Evolutionary conservation across 1,140 invertebrate genomes (phyloP), one percentile per base, ranked within the genome.

Genomic region (Chlorops oryzae): DNA sequence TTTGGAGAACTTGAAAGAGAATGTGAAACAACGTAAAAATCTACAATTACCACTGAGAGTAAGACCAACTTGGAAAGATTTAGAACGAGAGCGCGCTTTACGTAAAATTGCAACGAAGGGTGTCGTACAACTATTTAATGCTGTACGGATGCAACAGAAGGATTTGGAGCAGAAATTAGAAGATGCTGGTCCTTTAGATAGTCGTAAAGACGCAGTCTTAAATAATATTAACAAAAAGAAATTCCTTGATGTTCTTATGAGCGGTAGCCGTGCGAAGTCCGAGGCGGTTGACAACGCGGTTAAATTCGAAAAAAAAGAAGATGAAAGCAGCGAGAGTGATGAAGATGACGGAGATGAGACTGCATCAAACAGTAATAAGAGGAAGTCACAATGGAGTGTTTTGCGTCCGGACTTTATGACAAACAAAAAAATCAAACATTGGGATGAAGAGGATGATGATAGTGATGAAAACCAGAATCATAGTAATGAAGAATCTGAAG

Each of bases 111-210:
- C 90, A 15, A 92, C 87, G 48, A 90, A 86, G 72, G 90, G 90
- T 70, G 88, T 93, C 10, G 88, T 94, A 1, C 88, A 92, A 68
- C 72, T 95, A 53, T 95, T 95, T 59, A 93, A 94, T 79, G 85
- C 88, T 25, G 90, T 94, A 0, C 80, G 78, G 62, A 78, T 84
- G 57, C 90, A 93, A 72, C 89, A 93, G 73, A 84, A 83, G 67
- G 79, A 82, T 43, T 75, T 92, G 42, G 80, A 86, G 43, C 79
- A 80, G 44, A 83, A 90, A 72, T 66, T 93, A 51, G 74, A 80
- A 35, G 76, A 82, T 51, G 88, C 80, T 40, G 87, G 88, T 23
- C 77, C 83, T n/a, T 77, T 88, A 23, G 86, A 90, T 72, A 77
- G 81, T 34, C 90, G 90, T 61, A 82, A 84, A 63, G 88, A 91